phyloP scores from a whole-genome alignment of 2,113 vertebrate species.

The Puma concolor region DNA sequence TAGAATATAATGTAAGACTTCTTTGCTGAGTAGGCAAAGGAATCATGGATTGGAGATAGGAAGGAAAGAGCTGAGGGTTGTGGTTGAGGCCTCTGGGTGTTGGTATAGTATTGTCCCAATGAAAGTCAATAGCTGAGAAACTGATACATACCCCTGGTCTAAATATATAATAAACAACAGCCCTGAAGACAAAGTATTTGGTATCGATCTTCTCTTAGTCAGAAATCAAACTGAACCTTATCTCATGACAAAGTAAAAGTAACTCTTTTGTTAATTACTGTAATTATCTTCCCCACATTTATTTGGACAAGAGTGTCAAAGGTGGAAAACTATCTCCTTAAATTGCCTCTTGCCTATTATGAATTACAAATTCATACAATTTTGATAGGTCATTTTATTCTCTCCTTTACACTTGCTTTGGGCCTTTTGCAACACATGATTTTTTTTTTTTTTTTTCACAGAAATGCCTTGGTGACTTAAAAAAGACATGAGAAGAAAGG shows the following conservation, averaged over 20 bases:
- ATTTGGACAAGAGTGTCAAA: conserved; percentile 85
- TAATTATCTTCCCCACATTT: conserved; percentile 84
- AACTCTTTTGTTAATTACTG: conserved; percentile 87
- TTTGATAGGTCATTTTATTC: conserved; percentile 85
- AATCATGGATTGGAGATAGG: background rate
- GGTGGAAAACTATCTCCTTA: conserved; percentile 83
- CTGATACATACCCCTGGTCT: conserved; percentile 26
- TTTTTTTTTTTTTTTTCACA: conserved; percentile 64
- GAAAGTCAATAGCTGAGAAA: conserved; percentile 61
- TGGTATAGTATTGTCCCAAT: conserved; percentile 47
- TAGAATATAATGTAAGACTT: conserved; percentile 23
- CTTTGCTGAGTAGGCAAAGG: conserved; percentile 53
- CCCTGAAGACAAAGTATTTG: conserved; percentile 75
- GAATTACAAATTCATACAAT: conserved; percentile 86
- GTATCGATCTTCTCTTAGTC: conserved; percentile 83
- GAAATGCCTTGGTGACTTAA: conserved; percentile 77
- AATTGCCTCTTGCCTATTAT: conserved; percentile 84
- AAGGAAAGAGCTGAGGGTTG: conserved; percentile 7
- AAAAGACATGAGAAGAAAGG: conserved; percentile 79
- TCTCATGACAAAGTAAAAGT: conserved; percentile 85
- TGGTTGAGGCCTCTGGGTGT: conserved; percentile 23
- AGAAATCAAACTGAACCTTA: conserved; percentile 85
- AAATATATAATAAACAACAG: conserved; percentile 66
- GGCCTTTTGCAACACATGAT: conserved; percentile 70
- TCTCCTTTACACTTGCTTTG: conserved; percentile 81